phyloP scores from a whole-genome alignment of 1,140 invertebrate species.

The Drusus annulatus region DNA sequence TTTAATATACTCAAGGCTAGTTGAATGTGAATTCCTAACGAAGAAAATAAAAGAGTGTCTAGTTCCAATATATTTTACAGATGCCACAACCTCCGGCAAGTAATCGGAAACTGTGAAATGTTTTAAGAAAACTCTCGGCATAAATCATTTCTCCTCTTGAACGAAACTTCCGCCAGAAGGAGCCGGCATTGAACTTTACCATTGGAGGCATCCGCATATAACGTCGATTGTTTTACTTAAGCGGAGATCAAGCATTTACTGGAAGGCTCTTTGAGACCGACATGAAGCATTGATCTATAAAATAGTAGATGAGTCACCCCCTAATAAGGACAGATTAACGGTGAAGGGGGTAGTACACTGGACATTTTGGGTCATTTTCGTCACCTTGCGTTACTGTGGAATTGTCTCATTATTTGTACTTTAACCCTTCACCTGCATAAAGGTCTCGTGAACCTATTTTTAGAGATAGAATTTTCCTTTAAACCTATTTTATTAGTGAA shows the following conservation, averaged over 20 bases:
- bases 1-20: too few relatives aligned
- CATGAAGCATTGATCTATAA: too few relatives aligned
- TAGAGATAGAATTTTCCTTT: too few relatives aligned
- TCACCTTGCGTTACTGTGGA: too few relatives aligned
- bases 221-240: constrained; percentile 46
- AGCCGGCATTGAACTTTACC: constrained; percentile 8
- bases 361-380: too few relatives aligned
- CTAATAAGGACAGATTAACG: too few relatives aligned
- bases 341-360: too few relatives aligned
- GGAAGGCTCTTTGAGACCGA: constrained; percentile 10
- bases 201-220: constrained; percentile 39
- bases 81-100: constrained; percentile 1
- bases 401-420: too few relatives aligned
- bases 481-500: too few relatives aligned
- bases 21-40: not conserved
- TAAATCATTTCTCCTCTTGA: constrained; percentile 44
- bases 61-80: constrained; percentile 24
- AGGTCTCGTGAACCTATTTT: too few relatives aligned
- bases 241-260: constrained; percentile 32
- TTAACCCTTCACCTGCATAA: too few relatives aligned
- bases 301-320: too few relatives aligned
- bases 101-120: constrained; percentile 33
- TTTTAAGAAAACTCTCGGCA: constrained; percentile 28
- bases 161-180: constrained; percentile 29
- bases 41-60: not conserved